Percentiles rank a stretch among this genome's conserved stretches.
These are phyloP conservation scores for Oxytorus armatus DNA, from an alignment of 2,888 invertebrate species.

Conservation along the genomic window DNA sequence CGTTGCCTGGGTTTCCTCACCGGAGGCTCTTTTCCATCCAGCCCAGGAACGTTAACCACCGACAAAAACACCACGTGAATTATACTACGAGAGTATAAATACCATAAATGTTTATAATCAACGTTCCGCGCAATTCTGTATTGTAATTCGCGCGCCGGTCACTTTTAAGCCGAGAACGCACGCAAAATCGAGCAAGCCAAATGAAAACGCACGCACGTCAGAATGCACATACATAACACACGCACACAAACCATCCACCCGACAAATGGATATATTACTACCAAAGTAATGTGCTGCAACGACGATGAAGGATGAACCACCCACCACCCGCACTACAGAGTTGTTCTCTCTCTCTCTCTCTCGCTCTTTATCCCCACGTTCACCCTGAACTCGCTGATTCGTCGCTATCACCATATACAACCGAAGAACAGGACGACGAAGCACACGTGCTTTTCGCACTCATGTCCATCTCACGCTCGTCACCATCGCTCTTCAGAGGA, in stretches of 20 bases:
- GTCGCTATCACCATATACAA: constrained; percentile 11
- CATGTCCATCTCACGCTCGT: background rate
- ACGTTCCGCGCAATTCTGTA: background rate
- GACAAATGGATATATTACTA: background rate
- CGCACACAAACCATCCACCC: constrained; percentile 17
- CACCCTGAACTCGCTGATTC: constrained; percentile 22
- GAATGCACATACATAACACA: constrained; percentile 2
- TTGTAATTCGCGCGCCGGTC: constrained; percentile 5
- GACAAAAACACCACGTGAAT: constrained; percentile 10
- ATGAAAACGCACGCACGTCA: constrained; percentile 26
- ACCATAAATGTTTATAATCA: background rate
- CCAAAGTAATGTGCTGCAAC: background rate
- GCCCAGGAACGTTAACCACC: constrained; percentile 33
- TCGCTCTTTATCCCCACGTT: constrained; percentile 15
- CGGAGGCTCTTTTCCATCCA: constrained; percentile 19
- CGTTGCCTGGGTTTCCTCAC: constrained; percentile 34
- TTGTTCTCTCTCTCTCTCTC: constrained; percentile 24
- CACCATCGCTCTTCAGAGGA: background rate
- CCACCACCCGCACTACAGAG: background rate
- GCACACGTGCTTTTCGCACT: constrained; percentile 37
- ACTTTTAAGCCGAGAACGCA: constrained; percentile 14
- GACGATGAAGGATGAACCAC: background rate
- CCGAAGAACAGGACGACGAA: constrained; percentile 3
- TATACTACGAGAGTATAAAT: background rate
- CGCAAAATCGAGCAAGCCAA: constrained; percentile 11